Percentiles rank a stretch among this genome's conserved stretches.
Evolutionary conservation across 2,797 vertebrate species (phyloP).

Genomic region (Huso huso): DNA sequence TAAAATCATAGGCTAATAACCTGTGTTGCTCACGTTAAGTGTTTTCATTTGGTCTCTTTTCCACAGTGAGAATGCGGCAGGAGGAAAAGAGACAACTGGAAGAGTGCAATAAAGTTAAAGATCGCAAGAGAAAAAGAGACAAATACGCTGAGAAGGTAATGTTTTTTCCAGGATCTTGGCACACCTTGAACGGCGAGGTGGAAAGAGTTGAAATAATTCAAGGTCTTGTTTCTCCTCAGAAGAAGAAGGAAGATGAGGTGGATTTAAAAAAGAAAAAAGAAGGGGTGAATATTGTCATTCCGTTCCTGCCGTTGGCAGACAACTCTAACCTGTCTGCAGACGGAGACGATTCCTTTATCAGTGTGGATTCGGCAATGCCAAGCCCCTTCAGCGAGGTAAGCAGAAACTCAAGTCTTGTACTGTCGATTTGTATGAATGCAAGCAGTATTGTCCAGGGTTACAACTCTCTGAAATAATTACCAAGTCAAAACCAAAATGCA

Average conservation of each 20-base stretch:
- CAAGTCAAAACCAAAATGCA: no score
- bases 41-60: conserved; percentile 1
- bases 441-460: background rate
- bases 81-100: conserved; percentile 93
- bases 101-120: conserved; percentile 92
- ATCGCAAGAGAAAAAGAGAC: conserved; percentile 93
- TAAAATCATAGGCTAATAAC: background rate
- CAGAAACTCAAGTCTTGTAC: background rate
- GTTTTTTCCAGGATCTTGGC: background rate
- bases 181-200: background rate
- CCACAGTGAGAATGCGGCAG: conserved; percentile 83
- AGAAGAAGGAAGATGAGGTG: conserved; percentile 84
- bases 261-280: conserved; percentile 87
- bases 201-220: background rate
- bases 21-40: background rate
- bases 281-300: conserved; percentile 79
- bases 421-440: background rate
- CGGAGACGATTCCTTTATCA: conserved; percentile 93
- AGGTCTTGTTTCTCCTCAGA: conserved; percentile 51
- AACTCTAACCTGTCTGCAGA: conserved; percentile 97
- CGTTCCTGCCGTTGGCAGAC: conserved; percentile 87
- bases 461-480: no score
- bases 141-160: conserved; percentile 95
- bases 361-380: conserved; percentile 93
- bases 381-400: conserved; percentile 96